Base-by-base conservation (phyloP, 2,113 vertebrate species). In the Phalacrocorax carbo region DNA sequence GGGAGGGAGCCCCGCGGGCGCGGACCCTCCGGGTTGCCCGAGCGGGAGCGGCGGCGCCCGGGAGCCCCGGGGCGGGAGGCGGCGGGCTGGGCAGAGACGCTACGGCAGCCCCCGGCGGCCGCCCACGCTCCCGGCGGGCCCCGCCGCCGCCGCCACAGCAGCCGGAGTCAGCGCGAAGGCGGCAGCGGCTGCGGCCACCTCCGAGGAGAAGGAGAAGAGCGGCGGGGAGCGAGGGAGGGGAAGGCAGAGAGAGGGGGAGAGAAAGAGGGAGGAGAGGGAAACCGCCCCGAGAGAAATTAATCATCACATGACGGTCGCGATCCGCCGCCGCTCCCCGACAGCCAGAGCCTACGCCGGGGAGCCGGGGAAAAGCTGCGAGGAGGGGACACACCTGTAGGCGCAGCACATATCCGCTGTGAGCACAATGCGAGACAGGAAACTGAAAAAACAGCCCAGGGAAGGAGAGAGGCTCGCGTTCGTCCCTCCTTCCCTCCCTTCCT, bases 361-460 rank as follows among this genome's bases (percentile, higher is more conserved):
- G 72, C 81, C 48, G 55, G 76, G 46, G 55, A 92, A 81, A 79
- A 93, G 89, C 95, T 75, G 95, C 88, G 92, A 85, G 94, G 82
- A 93, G 94, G 92, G 88, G 97, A 96, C 97, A 98, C 97, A 98
- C 97, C 97, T 98, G 97, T 97, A 91, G 97, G 96, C 95, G 97
- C 96, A 94, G 97, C 97, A 96, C 97, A 97, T 97, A 97, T 97
- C 97, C 96, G 97, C 97, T 95, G 94, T 89, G 79, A 96, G 93
- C 97, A 97, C 97, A 96, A 96, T 97, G 96, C 97, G 94, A 97
- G 96, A 96, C 97, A 96, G 97, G 96, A 96, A 96, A 94, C 97
- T 94, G 97, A 95, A 97, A 96, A 96, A 95, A 60, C 83, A 93
- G 95, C 91, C 89, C 93, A 94, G 92, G 93, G 91, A 96, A 81